phyloP scores from a whole-genome alignment of 92 coral and sea anemone genomes.

The Actinostola sp. region DNA sequence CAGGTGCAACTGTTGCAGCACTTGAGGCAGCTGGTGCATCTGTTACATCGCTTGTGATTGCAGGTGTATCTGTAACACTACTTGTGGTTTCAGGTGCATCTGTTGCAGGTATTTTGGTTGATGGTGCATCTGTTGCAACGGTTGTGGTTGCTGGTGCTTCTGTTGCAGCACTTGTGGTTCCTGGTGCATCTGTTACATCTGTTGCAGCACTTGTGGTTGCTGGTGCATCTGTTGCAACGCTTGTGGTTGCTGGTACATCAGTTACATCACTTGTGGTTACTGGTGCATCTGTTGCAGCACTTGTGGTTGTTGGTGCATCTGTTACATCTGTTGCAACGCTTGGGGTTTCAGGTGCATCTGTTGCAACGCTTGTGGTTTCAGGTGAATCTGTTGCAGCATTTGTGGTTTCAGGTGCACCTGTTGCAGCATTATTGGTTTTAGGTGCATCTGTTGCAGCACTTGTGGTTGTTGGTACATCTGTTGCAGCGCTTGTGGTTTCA shows the following conservation, averaged over 20 bases:
- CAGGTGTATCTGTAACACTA: background rate
- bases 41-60: background rate
- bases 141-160: background rate
- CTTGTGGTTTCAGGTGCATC: background rate
- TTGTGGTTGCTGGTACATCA: too few species aligned
- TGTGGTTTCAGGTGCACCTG: background rate
- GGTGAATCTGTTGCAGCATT: background rate
- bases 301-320: slow-evolving; percentile 8
- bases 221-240: too few species aligned
- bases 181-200: background rate
- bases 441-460: background rate
- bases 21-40: slow-evolving; percentile 6
- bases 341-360: background rate
- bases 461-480: slow-evolving; percentile 8
- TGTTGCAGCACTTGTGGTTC: background rate
- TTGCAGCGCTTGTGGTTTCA: background rate
- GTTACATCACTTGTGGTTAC: too few species aligned
- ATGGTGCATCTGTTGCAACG: background rate
- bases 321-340: background rate
- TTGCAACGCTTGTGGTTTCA: background rate
- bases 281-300: background rate
- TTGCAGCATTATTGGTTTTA: background rate
- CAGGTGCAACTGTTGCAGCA: background rate
- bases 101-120: background rate
- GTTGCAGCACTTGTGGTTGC: too few species aligned